A percentile compares a stretch with the other conserved stretches of the same genome.
Conservation (phyloP, 2,888 invertebrate genomes). For the Hoplodrina ambigua region DNA sequence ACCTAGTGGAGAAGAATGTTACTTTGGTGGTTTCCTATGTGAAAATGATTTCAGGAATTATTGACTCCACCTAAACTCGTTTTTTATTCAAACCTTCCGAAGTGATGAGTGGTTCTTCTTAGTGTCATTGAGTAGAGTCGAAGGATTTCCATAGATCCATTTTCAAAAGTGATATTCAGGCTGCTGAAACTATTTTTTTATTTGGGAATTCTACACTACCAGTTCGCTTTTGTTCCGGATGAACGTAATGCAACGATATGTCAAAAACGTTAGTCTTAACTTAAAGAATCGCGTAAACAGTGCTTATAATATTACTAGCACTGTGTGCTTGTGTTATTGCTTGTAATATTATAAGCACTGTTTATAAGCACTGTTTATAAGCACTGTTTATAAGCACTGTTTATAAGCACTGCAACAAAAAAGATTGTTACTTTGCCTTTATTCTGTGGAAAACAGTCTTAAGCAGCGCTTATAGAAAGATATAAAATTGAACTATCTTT, state of each 20-base stretch:
- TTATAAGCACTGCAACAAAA: not conserved
- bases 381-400: too few relatives aligned
- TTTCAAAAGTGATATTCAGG: not conserved
- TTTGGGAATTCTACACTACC: not conserved
- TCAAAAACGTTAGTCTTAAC: not conserved
- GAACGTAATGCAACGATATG: not conserved
- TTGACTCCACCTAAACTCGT: too few relatives aligned
- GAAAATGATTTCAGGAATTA: too few relatives aligned
- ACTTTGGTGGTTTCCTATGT: too few relatives aligned
- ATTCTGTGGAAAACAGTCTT: not conserved
- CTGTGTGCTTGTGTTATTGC: too few relatives aligned
- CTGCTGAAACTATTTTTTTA: not conserved
- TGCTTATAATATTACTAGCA: too few relatives aligned
- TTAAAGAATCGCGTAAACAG: not conserved
- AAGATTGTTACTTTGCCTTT: not conserved
- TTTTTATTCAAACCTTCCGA: too few relatives aligned
- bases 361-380: too few relatives aligned
- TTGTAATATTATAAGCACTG: too few relatives aligned
- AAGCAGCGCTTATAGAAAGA: not conserved
- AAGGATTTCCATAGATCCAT: not conserved
- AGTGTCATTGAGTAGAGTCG: not conserved
- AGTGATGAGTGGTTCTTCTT: too few relatives aligned
- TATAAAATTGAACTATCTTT: constrained; percentile 2
- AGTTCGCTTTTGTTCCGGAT: not conserved
- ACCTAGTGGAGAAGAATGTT: not conserved